Evolutionary conservation across 2,113 vertebrate species (phyloP).

Genomic region (Burhinus oedicnemus): DNA sequence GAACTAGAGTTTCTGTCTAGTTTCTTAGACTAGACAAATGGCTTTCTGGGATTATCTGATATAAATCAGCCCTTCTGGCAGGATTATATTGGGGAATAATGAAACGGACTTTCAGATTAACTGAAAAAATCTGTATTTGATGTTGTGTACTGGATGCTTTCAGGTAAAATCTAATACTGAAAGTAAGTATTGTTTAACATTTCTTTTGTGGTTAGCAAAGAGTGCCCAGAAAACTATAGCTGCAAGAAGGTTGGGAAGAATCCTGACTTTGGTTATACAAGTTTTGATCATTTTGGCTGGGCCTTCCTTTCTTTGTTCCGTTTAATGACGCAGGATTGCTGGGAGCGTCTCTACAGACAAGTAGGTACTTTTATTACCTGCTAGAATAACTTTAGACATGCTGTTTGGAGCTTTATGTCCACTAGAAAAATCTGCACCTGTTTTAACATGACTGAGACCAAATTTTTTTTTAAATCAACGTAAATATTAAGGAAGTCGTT

Average conservation of each 20-base stretch:
- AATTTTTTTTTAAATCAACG: neutral
- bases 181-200: neutral
- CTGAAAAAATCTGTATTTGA: neutral
- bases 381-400: neutral
- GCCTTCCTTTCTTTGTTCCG: conserved; percentile 93
- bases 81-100: neutral
- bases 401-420: neutral
- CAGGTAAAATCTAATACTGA: neutral
- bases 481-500: neutral
- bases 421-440: neutral
- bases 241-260: conserved; percentile 81
- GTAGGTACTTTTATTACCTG: conserved; percentile 62
- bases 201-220: conserved; percentile 45
- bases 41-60: neutral
- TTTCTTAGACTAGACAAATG: neutral
- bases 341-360: conserved; percentile 95
- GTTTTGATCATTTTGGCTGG: conserved; percentile 94
- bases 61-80: neutral
- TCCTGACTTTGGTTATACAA: conserved; percentile 93
- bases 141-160: neutral
- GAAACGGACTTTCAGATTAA: neutral
- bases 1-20: neutral
- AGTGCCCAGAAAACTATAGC: conserved; percentile 81
- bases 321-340: conserved; percentile 94
- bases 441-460: neutral